Conservation (phyloP, 2,888 invertebrate genomes). For the Caenorhabditis drosophilae region DNA sequence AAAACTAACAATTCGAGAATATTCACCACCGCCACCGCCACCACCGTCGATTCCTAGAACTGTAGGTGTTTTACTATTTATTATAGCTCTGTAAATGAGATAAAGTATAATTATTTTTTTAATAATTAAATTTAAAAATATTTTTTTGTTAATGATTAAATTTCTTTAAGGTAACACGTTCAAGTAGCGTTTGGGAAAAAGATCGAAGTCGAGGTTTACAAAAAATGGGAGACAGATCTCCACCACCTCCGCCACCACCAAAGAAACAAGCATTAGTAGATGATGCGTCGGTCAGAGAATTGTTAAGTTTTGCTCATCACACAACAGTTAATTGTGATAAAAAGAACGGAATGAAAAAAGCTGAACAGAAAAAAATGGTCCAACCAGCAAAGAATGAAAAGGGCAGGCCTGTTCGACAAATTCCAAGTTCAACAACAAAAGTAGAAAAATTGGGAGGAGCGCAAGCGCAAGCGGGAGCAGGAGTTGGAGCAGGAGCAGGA, state of each 20-base stretch:
- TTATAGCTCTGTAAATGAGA: too few relatives aligned
- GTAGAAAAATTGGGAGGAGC: not conserved
- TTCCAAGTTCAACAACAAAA: not conserved
- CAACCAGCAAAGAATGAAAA: not conserved
- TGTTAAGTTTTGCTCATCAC: conserved; percentile 12
- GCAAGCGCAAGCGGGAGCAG: too few relatives aligned
- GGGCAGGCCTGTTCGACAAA: not conserved
- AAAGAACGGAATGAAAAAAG: not conserved
- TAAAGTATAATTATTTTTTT: too few relatives aligned
- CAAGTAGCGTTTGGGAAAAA: not conserved
- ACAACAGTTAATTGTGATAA: conserved; percentile 13
- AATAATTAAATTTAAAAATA: too few relatives aligned
- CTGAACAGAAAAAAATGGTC: not conserved
- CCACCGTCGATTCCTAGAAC: not conserved
- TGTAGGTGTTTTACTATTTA: not conserved
- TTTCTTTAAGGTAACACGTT: not conserved
- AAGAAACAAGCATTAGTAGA: conserved; percentile 2
- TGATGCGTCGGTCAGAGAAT: conserved; percentile 6
- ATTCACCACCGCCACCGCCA: conserved; percentile 5
- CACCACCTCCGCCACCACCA: conserved; percentile 10
- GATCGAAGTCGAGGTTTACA: too few relatives aligned
- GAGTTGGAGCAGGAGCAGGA: not conserved
- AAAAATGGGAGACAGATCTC: not conserved
- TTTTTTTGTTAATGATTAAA: not conserved
- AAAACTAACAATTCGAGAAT: conserved; percentile 5